Conservation (phyloP, 2,888 invertebrate species). For the Drosophila prostipennis region DNA sequence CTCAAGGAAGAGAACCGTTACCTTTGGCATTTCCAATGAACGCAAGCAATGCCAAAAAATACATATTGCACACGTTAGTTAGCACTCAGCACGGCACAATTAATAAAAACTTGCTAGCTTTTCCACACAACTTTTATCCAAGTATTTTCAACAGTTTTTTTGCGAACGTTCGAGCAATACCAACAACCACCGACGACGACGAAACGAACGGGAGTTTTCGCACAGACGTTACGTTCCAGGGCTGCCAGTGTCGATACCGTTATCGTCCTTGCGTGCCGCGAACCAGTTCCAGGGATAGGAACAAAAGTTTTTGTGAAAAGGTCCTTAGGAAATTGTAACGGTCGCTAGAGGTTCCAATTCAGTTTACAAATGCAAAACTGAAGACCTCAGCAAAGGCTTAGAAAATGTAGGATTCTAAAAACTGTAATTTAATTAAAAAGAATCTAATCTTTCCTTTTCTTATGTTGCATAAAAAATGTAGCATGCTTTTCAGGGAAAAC, state of each 20-base stretch:
- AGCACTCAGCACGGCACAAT: conserved; percentile 54
- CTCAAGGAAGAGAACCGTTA: conserved; percentile 58
- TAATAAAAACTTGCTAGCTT: conserved; percentile 41
- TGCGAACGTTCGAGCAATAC: conserved; percentile 69
- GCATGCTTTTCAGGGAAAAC: neutral
- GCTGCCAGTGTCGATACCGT: neutral
- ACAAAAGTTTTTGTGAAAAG: neutral
- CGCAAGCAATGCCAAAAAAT: conserved; percentile 80
- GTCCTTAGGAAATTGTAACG: conserved; percentile 1
- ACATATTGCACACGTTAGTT: conserved; percentile 75
- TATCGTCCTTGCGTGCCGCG: neutral
- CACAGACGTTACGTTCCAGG: conserved; percentile 20
- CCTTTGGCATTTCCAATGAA: conserved; percentile 83
- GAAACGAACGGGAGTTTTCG: conserved; percentile 29
- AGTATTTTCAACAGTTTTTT: conserved; percentile 69
- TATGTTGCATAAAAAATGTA: neutral
- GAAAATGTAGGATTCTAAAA: neutral
- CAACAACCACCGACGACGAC: conserved; percentile 49
- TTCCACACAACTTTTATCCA: conserved; percentile 49
- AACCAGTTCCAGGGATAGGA: conserved; percentile 17
- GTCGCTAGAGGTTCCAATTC: neutral
- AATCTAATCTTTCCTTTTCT: neutral
- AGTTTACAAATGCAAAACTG: no score
- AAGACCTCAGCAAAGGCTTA: no score
- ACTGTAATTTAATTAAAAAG: no score